These are phyloP conservation scores for Trisateles emortualis DNA, from an alignment of 2,888 invertebrate species.

Conservation along the genomic window DNA sequence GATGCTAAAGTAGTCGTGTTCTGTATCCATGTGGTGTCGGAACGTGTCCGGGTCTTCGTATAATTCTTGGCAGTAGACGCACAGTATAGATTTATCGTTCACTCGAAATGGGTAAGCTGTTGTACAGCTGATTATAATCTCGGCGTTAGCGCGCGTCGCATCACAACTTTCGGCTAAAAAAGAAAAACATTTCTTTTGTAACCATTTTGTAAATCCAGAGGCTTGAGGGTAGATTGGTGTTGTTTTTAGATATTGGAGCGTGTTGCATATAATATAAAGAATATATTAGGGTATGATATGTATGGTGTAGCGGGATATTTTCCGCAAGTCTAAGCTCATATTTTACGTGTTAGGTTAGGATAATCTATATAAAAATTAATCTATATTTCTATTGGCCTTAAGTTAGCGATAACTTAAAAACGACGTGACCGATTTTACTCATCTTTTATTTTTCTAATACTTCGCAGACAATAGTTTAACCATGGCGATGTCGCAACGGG, in stretches of 20 bases:
- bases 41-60: constrained; percentile 72
- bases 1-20: constrained; percentile 68
- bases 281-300: no score
- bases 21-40: constrained; percentile 69
- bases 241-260: not conserved
- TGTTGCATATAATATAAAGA: no score
- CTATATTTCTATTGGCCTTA: no score
- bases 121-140: constrained; percentile 71
- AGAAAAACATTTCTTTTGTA: constrained; percentile 63
- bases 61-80: constrained; percentile 78
- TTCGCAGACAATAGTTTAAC: no score
- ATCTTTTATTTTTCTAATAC: no score
- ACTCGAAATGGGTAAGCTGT: constrained; percentile 81
- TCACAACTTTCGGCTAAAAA: constrained; percentile 78
- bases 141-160: constrained; percentile 76
- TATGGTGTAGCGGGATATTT: not conserved
- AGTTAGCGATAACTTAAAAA: no score
- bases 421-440: no score
- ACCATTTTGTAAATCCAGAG: not conserved
- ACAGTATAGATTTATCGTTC: constrained; percentile 77
- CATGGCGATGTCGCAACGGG: no score
- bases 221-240: not conserved
- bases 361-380: no score
- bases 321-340: no score
- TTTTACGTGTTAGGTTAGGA: no score